Evolutionary conservation across 2,113 vertebrate genomes (phyloP).

Genomic region (Pollachius pollachius): DNA sequence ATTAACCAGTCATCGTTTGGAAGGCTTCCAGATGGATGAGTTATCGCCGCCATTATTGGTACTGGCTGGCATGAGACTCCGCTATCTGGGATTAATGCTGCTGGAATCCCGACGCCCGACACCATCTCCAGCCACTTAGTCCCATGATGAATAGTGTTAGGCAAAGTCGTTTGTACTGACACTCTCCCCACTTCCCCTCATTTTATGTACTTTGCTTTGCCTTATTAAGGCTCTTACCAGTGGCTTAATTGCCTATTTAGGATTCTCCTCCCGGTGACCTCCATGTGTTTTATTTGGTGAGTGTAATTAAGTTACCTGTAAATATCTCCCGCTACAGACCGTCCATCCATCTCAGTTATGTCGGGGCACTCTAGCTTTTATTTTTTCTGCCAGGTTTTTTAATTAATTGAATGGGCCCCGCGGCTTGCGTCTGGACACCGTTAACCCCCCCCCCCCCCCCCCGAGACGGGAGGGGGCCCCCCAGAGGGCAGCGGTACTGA

Average conservation of each 20-base stretch:
- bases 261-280: constrained; percentile 74
- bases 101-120: constrained; percentile 71
- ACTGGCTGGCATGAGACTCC: constrained; percentile 67
- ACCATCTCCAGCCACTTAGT: constrained; percentile 72
- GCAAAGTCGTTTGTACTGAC: constrained; percentile 71
- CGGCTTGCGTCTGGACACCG: constrained; percentile 50
- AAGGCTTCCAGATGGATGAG: constrained; percentile 72
- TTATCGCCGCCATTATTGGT: constrained; percentile 75
- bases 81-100: constrained; percentile 75
- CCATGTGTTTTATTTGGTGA: constrained; percentile 76
- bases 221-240: constrained; percentile 73
- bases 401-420: constrained; percentile 68
- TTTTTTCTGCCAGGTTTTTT: constrained; percentile 32
- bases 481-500: no score
- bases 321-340: constrained; percentile 59
- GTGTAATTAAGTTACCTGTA: constrained; percentile 78
- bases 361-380: constrained; percentile 51
- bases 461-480: no score
- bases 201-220: constrained; percentile 72
- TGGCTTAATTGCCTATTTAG: constrained; percentile 76
- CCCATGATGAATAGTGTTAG: constrained; percentile 72
- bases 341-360: constrained; percentile 67
- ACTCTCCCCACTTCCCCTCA: constrained; percentile 67
- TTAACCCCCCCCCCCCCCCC: constrained; percentile 48
- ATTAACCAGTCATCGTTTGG: constrained; percentile 69